phyloP scores from a whole-genome alignment of 2,888 invertebrate genomes.

The Tyria jacobaeae region DNA sequence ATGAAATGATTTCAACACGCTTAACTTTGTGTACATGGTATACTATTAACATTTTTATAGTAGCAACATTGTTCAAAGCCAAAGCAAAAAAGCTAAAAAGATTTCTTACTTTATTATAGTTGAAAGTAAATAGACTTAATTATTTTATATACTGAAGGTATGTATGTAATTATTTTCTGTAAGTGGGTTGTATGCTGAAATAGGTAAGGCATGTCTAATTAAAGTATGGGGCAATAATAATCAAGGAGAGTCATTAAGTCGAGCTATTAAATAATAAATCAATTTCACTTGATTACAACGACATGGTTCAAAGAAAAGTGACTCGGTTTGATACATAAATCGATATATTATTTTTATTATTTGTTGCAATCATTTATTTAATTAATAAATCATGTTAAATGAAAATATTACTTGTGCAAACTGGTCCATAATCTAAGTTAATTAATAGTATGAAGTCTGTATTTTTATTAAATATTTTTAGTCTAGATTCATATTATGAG shows the following conservation, averaged over 20 bases:
- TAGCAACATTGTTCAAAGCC: background rate
- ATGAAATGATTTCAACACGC: too few species aligned
- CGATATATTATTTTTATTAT: background rate
- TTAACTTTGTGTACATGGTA: background rate
- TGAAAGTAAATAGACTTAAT: background rate
- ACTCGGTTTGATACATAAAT: background rate
- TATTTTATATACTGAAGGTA: background rate
- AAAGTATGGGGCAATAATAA: conserved; percentile 2
- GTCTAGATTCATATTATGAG: too few species aligned
- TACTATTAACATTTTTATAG: background rate
- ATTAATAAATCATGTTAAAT: background rate
- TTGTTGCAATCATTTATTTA: too few species aligned
- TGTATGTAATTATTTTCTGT: background rate
- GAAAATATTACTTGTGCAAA: too few species aligned
- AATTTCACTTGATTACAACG: conserved; percentile 4
- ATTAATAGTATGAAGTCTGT: too few species aligned
- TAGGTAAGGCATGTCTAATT: background rate
- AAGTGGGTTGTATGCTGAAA: background rate
- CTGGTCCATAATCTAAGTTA: too few species aligned
- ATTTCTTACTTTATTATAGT: background rate
- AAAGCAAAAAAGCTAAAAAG: background rate
- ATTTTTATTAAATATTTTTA: too few species aligned
- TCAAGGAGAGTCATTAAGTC: conserved; percentile 17
- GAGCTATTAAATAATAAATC: background rate
- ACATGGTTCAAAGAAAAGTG: conserved; percentile 4